Evolutionary conservation across 1,140 invertebrate species (phyloP), one percentile per base, ranked within the genome.

Genomic region (Drosophila bocki): DNA sequence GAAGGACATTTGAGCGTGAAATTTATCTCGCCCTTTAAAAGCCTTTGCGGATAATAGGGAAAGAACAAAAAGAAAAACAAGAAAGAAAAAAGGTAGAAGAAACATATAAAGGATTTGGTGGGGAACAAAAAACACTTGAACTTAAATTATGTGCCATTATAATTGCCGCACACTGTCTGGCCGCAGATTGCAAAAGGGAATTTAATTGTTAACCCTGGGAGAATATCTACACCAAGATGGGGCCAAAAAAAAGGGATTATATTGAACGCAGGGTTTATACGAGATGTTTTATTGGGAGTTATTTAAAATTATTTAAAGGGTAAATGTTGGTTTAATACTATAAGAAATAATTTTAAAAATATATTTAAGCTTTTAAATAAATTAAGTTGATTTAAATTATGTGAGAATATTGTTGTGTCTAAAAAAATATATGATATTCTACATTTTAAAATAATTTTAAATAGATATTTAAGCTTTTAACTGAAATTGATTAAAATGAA

Each of bases 21-120:
- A 71, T 72, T 72, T 72, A 72, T 72, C 69, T 42, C n/a, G 41
- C n/a, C 44, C 67, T 59, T 72, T 71, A 72, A 72, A 72, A 71
- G 53, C 51, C 17, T 72, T 72, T 60, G 19, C 19, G 53, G 15
- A 42, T 60, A 35, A 53, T 45, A 35, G 12, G 17, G 0, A 22
- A 26, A 7, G 35, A 11, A 33, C 26, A 2, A 51, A 51, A n/a
- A 15, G 26, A 29, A 48, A 39, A 35, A 17, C 13, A 7, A n/a
- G 2, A 2, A 22, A 32, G 0, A 50, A 15, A 67, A 64, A 64
- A 44, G 29, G 7, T 33, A n/a, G 12, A 19, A 3, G 35, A 22
- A 7, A n/a, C 11, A 3, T 15, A 17, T 35, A 56, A 56, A 37
- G 42, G 26, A 62, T 39, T 26, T 5, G 26, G 19, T 51, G 47